Evolutionary conservation across 2,888 invertebrate species (phyloP), one percentile per base, ranked within the genome.

Genomic region (Tipula unca): DNA sequence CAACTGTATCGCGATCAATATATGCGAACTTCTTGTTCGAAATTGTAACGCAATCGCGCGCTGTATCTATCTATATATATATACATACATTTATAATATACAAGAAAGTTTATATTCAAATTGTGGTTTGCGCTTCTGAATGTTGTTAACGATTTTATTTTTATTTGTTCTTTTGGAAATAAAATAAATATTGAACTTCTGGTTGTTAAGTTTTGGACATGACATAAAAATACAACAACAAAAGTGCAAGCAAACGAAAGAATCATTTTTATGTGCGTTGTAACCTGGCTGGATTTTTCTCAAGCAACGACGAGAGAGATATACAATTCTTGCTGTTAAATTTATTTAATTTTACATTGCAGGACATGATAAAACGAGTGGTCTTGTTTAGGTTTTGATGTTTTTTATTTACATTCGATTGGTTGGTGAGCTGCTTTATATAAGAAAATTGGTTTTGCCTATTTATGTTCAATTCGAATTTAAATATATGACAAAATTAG

Each of bases 51-150:
- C 20, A 69, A 69, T 25, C 25, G 25, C 48, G 3, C 48, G 69
- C 25, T 69, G 20, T 69, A 83, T 32, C 29, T 82, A 32, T 32
- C 32, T 32, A 6, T 32, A 32, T 6, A 32, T 32, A 32, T 6
- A 32, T 32, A 32, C 32, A 32, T 32, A 32, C 3, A n/a, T n/a
- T n/a, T n/a, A n/a, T n/a, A 32, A 32, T 6, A 32, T 32, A 83
- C 83, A 83, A 32, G 83, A 83, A 83, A 83, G 83, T 83, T 83
- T 83, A 83, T 83, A 83, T 83, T 83, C 29, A 32, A 83, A 83
- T 83, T 83, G 83, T 83, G 83, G 83, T 83, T 83, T 83, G 83
- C 35, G 83, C 83, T 83, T 83, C 83, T 83, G 83, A 83, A 83
- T 83, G n/a, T 83, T 83, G 83, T 83, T 69, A 69, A 69, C 69